These are phyloP conservation scores for Heterohyrax brucei DNA, from an alignment of 2,797 vertebrate species.

Conservation along the genomic window DNA sequence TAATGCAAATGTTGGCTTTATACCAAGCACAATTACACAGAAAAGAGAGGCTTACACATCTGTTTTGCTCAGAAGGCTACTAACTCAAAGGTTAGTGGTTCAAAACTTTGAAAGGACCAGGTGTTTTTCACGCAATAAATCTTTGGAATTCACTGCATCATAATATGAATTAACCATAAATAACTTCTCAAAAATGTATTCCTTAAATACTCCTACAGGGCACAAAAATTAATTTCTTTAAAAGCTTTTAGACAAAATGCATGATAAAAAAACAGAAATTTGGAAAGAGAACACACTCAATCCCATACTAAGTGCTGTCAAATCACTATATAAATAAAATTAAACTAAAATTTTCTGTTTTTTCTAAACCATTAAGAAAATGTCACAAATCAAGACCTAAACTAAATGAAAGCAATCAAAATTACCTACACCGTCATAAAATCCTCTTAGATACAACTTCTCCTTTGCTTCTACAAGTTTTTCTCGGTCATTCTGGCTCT, in stretches of 20 bases:
- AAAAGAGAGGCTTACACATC: neutral
- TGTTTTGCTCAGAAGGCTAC: neutral
- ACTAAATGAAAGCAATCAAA: slow-evolving; percentile 57
- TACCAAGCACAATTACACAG: neutral
- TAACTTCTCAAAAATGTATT: slow-evolving; percentile 55
- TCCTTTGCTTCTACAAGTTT: slow-evolving; percentile 98
- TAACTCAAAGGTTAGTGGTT: neutral
- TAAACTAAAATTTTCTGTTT: slow-evolving; percentile 47
- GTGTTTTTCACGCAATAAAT: neutral
- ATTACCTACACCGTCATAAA: slow-evolving; percentile 98
- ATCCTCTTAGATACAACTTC: slow-evolving; percentile 97
- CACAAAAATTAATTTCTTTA: slow-evolving; percentile 61
- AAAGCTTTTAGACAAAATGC: slow-evolving; percentile 45
- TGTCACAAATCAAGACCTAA: slow-evolving; percentile 27
- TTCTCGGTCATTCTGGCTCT: slow-evolving; percentile 98
- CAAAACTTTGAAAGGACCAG: neutral
- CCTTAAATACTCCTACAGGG: neutral
- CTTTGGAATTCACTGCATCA: neutral
- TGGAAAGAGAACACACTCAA: neutral
- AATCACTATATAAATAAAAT: neutral
- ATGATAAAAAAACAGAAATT: slow-evolving; percentile 9
- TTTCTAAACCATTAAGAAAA: slow-evolving; percentile 55
- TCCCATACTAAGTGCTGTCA: neutral
- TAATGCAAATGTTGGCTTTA: slow-evolving; percentile 30
- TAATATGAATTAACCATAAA: slow-evolving; percentile 46